A percentile compares a stretch with the other conserved stretches of the same genome.
Conservation (phyloP, 2,797 vertebrate species). For the Diplodus sargus region DNA sequence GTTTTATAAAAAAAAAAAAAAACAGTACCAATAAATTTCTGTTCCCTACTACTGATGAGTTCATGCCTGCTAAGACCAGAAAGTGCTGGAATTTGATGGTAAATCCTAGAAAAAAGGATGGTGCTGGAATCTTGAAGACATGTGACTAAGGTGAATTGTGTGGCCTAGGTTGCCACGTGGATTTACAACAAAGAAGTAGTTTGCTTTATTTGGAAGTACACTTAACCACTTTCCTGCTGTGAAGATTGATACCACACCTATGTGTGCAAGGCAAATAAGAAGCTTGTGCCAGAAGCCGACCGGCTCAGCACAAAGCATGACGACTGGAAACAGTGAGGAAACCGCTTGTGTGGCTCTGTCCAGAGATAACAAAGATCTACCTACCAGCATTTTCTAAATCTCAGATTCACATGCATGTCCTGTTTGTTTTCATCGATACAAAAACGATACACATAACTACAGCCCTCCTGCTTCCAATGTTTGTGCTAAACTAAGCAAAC, state of each 20-base stretch:
- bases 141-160: background rate
- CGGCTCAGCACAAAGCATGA: too few relatives aligned
- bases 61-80: background rate
- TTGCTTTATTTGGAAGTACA: background rate
- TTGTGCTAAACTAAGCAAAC: too few relatives aligned
- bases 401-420: background rate
- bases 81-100: background rate
- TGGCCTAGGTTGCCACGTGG: background rate
- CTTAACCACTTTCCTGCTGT: background rate
- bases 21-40: background rate
- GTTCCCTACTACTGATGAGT: background rate
- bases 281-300: background rate
- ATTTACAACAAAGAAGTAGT: background rate
- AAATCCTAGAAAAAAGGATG: background rate
- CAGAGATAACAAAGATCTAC: background rate
- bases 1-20: background rate
- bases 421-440: background rate
- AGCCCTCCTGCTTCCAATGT: too few relatives aligned
- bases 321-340: background rate
- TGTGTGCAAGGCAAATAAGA: background rate
- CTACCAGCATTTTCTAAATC: background rate
- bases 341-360: background rate
- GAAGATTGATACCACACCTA: background rate
- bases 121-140: slow-evolving; percentile 2
- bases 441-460: too few relatives aligned